Evolutionary conservation across 2,113 vertebrate species (phyloP).

Genomic region (Eclectus roratus): DNA sequence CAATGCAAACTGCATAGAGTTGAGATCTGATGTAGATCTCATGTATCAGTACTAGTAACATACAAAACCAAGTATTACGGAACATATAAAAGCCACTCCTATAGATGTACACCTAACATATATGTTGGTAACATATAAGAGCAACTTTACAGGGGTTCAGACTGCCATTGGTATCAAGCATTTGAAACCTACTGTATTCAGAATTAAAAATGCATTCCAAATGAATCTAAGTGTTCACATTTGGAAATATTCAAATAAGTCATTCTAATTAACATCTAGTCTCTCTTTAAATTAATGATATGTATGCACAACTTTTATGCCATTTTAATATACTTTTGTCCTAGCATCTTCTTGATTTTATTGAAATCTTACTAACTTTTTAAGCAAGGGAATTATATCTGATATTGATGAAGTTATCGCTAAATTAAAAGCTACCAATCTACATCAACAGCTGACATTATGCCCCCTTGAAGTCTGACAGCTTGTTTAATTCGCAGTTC

Average conservation of each 20-base stretch:
- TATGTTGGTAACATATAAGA: not conserved
- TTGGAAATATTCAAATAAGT: not conserved
- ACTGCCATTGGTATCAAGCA: not conserved
- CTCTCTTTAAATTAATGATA: not conserved
- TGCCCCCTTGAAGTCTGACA: not conserved
- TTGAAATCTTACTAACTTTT: conserved; percentile 26
- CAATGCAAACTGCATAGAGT: not conserved
- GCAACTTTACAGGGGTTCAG: not conserved
- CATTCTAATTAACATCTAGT: not conserved
- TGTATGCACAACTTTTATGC: not conserved
- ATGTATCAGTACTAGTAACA: not conserved
- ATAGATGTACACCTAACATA: not conserved
- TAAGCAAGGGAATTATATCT: conserved; percentile 6
- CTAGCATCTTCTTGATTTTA: not conserved
- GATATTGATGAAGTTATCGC: not conserved
- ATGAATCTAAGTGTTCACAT: not conserved
- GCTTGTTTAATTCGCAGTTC: not conserved
- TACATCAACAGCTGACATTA: not conserved
- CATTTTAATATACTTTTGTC: not conserved
- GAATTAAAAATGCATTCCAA: not conserved
- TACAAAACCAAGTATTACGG: not conserved
- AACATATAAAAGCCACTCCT: not conserved
- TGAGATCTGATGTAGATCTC: not conserved
- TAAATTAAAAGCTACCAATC: not conserved
- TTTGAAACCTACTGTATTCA: not conserved